Percentiles rank a stretch among this genome's conserved stretches.
These are phyloP conservation scores for Baryphthengus martii DNA, from an alignment of 2,113 vertebrate species.

Conservation along the genomic window DNA sequence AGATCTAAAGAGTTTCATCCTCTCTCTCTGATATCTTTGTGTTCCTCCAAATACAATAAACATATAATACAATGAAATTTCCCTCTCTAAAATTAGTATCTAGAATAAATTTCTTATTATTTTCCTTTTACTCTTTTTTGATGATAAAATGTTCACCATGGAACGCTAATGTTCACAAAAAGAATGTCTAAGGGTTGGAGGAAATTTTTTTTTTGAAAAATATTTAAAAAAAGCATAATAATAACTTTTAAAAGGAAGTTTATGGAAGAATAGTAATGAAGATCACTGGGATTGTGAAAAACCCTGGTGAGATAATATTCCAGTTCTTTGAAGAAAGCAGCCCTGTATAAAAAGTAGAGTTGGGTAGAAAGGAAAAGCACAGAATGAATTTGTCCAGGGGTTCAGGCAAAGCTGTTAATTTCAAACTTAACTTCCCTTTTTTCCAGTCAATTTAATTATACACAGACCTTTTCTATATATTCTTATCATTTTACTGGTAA, in stretches of 20 bases:
- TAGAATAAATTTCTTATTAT: background rate
- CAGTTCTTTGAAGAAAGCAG: background rate
- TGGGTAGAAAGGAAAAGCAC: background rate
- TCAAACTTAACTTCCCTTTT: background rate
- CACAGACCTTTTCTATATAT: background rate
- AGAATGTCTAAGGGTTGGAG: background rate
- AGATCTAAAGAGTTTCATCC: background rate
- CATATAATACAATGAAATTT: background rate
- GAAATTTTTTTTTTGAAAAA: background rate
- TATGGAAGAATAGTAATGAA: background rate
- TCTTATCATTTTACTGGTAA: background rate
- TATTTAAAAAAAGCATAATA: background rate
- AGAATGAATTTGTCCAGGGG: background rate
- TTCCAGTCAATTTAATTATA: background rate
- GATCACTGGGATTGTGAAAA: background rate
- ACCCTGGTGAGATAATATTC: background rate
- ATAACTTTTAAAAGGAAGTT: background rate
- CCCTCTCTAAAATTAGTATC: background rate
- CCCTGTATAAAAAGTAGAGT: background rate
- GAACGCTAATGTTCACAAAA: background rate
- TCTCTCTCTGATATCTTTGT: background rate
- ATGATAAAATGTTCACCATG: background rate
- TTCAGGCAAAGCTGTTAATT: background rate
- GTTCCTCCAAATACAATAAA: background rate
- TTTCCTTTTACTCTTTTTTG: background rate